Evolutionary conservation across 2,797 vertebrate genomes (phyloP), one percentile per base, ranked within the genome.

Genomic region (Orientallactaga sibirica): DNA sequence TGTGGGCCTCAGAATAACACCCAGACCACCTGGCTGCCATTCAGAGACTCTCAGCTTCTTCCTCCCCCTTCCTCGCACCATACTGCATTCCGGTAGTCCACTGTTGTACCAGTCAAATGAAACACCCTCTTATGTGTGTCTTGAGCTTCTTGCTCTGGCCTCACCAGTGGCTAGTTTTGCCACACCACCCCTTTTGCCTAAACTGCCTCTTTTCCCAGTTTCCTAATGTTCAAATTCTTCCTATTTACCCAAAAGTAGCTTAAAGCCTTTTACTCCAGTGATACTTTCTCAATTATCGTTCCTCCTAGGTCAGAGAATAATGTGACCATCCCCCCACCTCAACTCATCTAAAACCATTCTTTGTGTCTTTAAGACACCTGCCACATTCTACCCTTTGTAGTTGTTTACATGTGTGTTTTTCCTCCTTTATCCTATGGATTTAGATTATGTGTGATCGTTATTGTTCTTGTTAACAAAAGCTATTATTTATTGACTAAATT

Each of bases 201-300:
- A 24, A 12, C n/a, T 15, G 22, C n/a, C 62, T 74, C 67, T 41
- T 41, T 24, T 66, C 75, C 24, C 52, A 67, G 0, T 33, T 29
- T 88, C 64, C 64, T 27, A 61, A 15, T 0, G 37, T 58, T 83
- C 58, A 88, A n/a, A 20, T 20, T 79, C 70, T 91, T 71, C 43
- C 24, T 25, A 5, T 20, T 90, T 27, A 55, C 22, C 14, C n/a
- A 37, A 20, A n/a, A 29, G 24, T 20, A 76, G 16, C 33, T 25
- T 41, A n/a, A 37, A 33, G 61, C 68, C 0, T 0, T 61, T 29
- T 19, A 3, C 19, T 55, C 25, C 19, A 8, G 24, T 15, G 29
- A 86, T 4, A 2, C 4, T 33, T 48, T 19, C 62, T 52, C 18
- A 4, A 3, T 3, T 11, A 2, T 11, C 10, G 0, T 0, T 3